Evolutionary conservation across 2,113 vertebrate species (phyloP).

Genomic region (Hemicordylus capensis): DNA sequence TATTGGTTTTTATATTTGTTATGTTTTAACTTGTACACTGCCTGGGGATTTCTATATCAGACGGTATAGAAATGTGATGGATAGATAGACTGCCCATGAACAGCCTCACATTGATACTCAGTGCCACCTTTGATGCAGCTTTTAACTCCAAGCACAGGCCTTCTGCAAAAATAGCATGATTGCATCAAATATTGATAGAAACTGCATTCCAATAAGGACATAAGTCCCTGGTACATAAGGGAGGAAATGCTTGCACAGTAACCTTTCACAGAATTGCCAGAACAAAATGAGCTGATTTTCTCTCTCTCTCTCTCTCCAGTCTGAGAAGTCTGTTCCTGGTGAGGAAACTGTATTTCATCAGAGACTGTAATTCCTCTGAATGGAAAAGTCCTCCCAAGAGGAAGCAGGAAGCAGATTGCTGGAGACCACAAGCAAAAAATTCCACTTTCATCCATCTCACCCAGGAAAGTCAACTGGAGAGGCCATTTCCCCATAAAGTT

Average conservation of each 20-base stretch:
- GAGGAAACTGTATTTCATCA: conserved; percentile 63
- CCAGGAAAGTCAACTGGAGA: conserved; percentile 63
- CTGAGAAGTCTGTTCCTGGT: neutral
- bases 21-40: too few species aligned
- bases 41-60: too few species aligned
- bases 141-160: neutral
- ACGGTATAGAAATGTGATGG: too few species aligned
- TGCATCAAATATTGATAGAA: neutral
- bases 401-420: conserved; percentile 68
- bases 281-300: conserved; percentile 53
- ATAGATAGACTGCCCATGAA: too few species aligned
- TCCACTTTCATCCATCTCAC: conserved; percentile 77
- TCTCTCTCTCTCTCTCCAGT: neutral
- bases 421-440: conserved; percentile 70
- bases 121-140: neutral
- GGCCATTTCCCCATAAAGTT: conserved; percentile 29
- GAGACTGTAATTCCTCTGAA: conserved; percentile 58
- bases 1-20: too few species aligned
- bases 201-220: neutral
- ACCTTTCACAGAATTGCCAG: neutral
- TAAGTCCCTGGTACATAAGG: conserved; percentile 14
- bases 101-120: neutral
- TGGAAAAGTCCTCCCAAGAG: conserved; percentile 57
- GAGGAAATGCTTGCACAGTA: neutral
- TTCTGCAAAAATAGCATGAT: conserved; percentile 8